These are phyloP conservation scores for Camptogramma bilineatum DNA, from an alignment of 2,888 invertebrate genomes.

Conservation along the genomic window DNA sequence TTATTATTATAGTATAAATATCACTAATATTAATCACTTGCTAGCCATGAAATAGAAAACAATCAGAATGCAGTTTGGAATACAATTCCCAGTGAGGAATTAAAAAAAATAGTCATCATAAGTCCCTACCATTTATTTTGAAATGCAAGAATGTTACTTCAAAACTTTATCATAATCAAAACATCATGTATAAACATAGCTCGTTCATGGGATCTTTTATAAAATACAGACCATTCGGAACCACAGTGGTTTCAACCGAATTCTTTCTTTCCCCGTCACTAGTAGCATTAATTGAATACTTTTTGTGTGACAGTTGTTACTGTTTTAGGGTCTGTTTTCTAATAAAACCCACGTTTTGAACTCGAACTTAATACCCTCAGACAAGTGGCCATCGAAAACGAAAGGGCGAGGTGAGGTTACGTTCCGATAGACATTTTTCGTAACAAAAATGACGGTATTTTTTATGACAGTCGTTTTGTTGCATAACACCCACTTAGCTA, in stretches of 20 bases:
- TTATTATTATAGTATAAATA: constrained; percentile 61
- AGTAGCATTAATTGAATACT: constrained; percentile 22
- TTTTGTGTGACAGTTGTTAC: constrained; percentile 15
- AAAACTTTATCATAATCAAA: no score
- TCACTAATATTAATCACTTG: constrained; percentile 66
- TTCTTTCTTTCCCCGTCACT: neutral
- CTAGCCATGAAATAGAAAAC: constrained; percentile 41
- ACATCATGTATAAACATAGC: no score
- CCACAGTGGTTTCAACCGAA: constrained; percentile 15
- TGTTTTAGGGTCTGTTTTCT: constrained; percentile 3
- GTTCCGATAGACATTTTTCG: neutral
- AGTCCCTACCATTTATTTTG: neutral
- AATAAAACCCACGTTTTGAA: constrained; percentile 11
- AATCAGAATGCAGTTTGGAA: constrained; percentile 23
- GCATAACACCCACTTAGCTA: neutral
- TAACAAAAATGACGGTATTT: neutral
- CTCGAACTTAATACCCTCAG: constrained; percentile 3
- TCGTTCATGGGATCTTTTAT: neutral
- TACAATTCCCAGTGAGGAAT: neutral
- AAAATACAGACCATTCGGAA: constrained; percentile 8
- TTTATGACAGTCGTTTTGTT: neutral
- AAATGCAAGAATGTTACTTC: no score
- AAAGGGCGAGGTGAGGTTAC: neutral
- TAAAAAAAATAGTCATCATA: constrained; percentile 5
- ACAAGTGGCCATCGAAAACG: constrained; percentile 2